These are phyloP conservation scores for Carcinoscorpius rotundicauda DNA, from an alignment of 1,140 invertebrate genomes.

Conservation along the genomic window DNA sequence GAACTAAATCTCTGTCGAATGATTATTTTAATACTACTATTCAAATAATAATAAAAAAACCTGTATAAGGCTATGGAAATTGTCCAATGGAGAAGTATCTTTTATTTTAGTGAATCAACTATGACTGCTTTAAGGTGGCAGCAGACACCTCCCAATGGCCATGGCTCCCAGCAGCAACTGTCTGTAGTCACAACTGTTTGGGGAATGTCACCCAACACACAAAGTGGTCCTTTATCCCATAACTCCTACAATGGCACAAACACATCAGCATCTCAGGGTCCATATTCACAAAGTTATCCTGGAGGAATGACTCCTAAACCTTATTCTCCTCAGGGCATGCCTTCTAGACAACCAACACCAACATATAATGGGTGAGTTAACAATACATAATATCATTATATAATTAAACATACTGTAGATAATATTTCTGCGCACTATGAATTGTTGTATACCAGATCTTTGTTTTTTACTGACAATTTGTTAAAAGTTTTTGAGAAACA, in stretches of 20 bases:
- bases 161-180: constrained; percentile 23
- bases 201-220: constrained; percentile 32
- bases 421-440: too few species aligned
- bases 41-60: too few species aligned
- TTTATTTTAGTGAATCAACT: constrained; percentile 19
- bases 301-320: constrained; percentile 1
- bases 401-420: too few species aligned
- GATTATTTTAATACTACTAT: too few species aligned
- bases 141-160: constrained; percentile 19
- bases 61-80: too few species aligned
- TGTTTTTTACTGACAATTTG: too few species aligned
- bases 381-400: too few species aligned
- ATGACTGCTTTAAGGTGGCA: constrained; percentile 23
- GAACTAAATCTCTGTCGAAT: too few species aligned
- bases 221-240: constrained; percentile 31
- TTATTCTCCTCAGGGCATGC: constrained; percentile 3
- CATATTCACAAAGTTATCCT: constrained; percentile 7
- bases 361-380: not conserved
- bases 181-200: constrained; percentile 37
- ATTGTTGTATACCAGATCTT: too few species aligned
- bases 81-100: too few species aligned
- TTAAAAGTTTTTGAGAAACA: too few species aligned
- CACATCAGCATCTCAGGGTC: constrained; percentile 28
- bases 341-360: not conserved
- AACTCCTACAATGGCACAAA: constrained; percentile 28